Percentiles rank a stretch among this genome's conserved stretches.
These are phyloP conservation scores for Steatocranus sp. DNA, from an alignment of 2,797 vertebrate genomes.

Conservation along the genomic window DNA sequence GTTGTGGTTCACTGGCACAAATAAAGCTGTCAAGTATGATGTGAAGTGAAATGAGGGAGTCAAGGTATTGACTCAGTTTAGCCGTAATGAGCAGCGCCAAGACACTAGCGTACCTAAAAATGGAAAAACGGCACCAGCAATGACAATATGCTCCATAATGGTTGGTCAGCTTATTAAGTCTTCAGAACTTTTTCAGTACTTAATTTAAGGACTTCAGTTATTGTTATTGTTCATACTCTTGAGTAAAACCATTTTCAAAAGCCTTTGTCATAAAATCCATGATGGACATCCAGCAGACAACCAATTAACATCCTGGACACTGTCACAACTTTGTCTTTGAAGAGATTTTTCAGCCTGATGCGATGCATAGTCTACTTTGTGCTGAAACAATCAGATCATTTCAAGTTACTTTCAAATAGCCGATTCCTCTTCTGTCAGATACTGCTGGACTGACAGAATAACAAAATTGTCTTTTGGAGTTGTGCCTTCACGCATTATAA, in stretches of 20 bases:
- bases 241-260: background rate
- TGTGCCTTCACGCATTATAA: background rate
- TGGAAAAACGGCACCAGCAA: too few relatives aligned
- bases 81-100: background rate
- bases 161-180: background rate
- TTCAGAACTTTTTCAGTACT: background rate
- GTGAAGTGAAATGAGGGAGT: background rate
- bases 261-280: background rate
- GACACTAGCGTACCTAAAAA: background rate
- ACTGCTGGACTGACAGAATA: background rate
- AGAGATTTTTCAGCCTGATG: background rate
- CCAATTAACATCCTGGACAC: background rate
- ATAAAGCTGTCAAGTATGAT: background rate
- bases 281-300: background rate
- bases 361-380: background rate
- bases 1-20: background rate
- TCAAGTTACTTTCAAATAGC: background rate
- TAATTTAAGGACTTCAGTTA: background rate
- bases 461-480: background rate
- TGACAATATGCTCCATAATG: background rate
- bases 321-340: background rate
- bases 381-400: background rate
- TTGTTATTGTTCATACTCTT: background rate
- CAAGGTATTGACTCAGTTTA: background rate
- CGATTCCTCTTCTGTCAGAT: background rate